Evolutionary conservation across 2,888 invertebrate genomes (phyloP), one percentile per base, ranked within the genome.

Genomic region (Macrophya annulata): DNA sequence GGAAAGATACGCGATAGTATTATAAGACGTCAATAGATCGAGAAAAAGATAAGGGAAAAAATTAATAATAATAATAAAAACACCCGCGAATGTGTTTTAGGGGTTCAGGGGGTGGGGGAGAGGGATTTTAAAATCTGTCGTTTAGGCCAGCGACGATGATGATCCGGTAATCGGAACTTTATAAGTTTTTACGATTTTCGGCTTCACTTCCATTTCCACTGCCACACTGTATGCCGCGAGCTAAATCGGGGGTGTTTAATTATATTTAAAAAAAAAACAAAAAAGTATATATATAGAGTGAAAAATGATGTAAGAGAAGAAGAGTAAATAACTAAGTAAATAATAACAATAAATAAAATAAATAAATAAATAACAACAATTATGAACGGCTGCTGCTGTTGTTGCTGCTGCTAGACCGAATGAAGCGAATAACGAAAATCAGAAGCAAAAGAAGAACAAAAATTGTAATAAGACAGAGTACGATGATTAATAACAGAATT

Each of bases 331-430:
- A 87, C 79, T 87, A 88, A 86, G 4, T 9, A 21, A 25, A 62
- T 5, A 25, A 62, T 21, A 62, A 21, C 0, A 62, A 8, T 62
- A 62, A 62, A 25, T 25, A 1, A 62, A 87, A 88, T 79, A 84
- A 86, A 62, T 94, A 94, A 94, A 94, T 88, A 86, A 88, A 94
- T 94, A 93, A 94, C 93, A 95, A 96, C 95, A 95, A 96, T 96
- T 96, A 25, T 62, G 12, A 62, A 62, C 62, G 25, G 21, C 21
- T 62, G 25, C 62, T 31, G 25, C 12, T 31, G 3, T 3, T 31
- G 31, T 31, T 62, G 9, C 4, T 31, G 31, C 3, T 62, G 9
- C 4, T 55, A 62, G 12, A 62, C 62, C 62, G 12, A 62, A 21
- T n/a, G 62, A 62, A 62, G 21, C 48, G 12, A 9, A 4, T 55